phyloP scores from a whole-genome alignment of 2,797 vertebrate species.

The Alauda arvensis region DNA sequence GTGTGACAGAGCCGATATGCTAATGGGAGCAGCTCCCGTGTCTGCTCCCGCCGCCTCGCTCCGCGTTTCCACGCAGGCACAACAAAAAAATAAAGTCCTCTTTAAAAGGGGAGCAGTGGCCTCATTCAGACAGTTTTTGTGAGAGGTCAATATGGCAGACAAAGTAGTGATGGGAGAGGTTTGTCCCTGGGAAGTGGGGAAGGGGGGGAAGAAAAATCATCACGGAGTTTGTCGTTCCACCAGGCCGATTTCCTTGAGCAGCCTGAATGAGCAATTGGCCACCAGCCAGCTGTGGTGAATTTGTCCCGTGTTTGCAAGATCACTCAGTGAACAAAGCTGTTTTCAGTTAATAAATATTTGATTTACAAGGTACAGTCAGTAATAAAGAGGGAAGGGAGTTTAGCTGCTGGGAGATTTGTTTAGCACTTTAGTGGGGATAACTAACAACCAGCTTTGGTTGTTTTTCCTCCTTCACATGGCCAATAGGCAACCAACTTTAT shows the following conservation, averaged over 20 bases:
- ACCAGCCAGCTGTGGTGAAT: slow-evolving; percentile 63
- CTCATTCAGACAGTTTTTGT: not conserved
- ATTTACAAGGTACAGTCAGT: slow-evolving; percentile 71
- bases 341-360: slow-evolving; percentile 77
- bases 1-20: not conserved
- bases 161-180: slow-evolving; percentile 17
- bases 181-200: slow-evolving; percentile 60
- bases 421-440: slow-evolving; percentile 60
- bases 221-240: slow-evolving; percentile 54
- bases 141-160: slow-evolving; percentile 24
- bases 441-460: slow-evolving; percentile 53
- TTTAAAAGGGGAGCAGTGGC: not conserved
- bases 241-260: slow-evolving; percentile 52
- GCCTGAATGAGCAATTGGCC: slow-evolving; percentile 63
- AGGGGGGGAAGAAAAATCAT: slow-evolving; percentile 3
- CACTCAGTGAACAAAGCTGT: slow-evolving; percentile 67
- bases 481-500: slow-evolving; percentile 56
- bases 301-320: slow-evolving; percentile 60
- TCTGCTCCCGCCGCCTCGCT: not conserved
- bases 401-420: slow-evolving; percentile 69
- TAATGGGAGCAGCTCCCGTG: not conserved
- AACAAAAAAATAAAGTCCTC: not conserved
- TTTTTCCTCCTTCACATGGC: slow-evolving; percentile 47
- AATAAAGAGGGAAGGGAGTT: slow-evolving; percentile 66
- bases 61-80: not conserved